A percentile compares a stretch with the other conserved stretches of the same genome.
These are phyloP conservation scores for Ooceraea biroi DNA, from an alignment of 1,140 invertebrate genomes.

Conservation along the genomic window DNA sequence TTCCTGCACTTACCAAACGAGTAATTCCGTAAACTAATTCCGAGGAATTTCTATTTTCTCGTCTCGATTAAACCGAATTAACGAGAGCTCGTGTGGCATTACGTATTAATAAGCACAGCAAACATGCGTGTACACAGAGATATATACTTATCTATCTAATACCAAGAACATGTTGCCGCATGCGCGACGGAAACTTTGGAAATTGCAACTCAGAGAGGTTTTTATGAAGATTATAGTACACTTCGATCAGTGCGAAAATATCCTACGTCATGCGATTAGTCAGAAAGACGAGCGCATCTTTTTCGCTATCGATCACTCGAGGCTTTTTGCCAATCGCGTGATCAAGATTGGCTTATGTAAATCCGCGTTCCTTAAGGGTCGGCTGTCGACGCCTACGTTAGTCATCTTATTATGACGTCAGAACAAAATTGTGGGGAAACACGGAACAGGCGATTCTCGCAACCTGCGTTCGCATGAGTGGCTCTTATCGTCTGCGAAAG, in stretches of 20 bases:
- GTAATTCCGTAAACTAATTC: constrained; percentile 9
- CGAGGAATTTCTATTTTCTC: constrained; percentile 17
- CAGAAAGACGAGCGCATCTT: background rate
- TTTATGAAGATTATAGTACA: constrained; percentile 7
- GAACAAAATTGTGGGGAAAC: background rate
- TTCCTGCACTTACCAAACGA: constrained; percentile 20
- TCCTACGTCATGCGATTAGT: constrained; percentile 26
- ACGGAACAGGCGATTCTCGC: constrained; percentile 6
- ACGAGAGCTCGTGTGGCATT: background rate
- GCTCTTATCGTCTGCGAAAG: background rate
- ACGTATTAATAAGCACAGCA: background rate
- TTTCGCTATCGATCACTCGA: background rate
- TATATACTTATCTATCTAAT: background rate
- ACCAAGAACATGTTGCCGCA: background rate
- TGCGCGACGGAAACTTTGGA: constrained; percentile 1
- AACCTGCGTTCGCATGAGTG: background rate
- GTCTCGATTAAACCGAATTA: constrained; percentile 18
- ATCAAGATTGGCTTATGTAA: constrained; percentile 1
- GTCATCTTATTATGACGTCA: constrained; percentile 28
- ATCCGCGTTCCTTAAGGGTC: constrained; percentile 8
- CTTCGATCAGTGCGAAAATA: background rate
- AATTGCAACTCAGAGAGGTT: background rate
- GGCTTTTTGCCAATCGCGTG: constrained; percentile 5
- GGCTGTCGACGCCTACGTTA: constrained; percentile 1
- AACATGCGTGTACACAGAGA: too few species aligned